phyloP scores from a whole-genome alignment of 1,140 invertebrate genomes.

The Nilaparvata lugens region DNA sequence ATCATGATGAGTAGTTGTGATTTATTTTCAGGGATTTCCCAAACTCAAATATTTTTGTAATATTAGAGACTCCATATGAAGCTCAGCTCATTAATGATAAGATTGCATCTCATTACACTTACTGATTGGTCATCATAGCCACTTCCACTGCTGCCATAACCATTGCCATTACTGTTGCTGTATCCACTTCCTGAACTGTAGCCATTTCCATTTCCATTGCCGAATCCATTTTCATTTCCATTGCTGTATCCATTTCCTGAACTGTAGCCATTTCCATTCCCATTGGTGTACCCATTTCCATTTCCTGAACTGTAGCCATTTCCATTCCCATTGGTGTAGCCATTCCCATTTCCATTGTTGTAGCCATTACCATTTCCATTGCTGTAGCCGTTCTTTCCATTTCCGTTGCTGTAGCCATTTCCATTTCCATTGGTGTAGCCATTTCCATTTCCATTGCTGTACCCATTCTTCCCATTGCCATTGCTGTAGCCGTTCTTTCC shows the following conservation, averaged over 20 bases:
- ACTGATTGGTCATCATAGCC: background rate
- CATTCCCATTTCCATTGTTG: background rate
- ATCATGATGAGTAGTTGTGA: no score
- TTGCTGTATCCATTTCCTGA: background rate
- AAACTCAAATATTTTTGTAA: no score
- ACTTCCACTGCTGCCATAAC: slow-evolving; percentile 9
- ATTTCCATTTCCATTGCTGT: background rate
- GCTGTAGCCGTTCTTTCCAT: background rate
- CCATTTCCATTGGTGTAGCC: slow-evolving; percentile 7
- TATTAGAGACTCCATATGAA: no score
- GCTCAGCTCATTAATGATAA: no score
- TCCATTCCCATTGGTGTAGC: slow-evolving; percentile 4
- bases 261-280: slow-evolving; percentile 9
- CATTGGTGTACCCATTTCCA: background rate
- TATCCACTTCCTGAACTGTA: background rate
- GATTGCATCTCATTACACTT: no score
- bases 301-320: slow-evolving; percentile 6
- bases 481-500: slow-evolving; percentile 1
- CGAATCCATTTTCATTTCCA: background rate
- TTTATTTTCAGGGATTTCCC: no score
- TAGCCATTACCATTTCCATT: slow-evolving; percentile 1
- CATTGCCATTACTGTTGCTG: slow-evolving; percentile 10
- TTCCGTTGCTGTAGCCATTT: slow-evolving; percentile 12
- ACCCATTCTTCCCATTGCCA: background rate
- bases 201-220: background rate